Percentiles rank a stretch among this genome's conserved stretches.
Evolutionary conservation across 64 coral and sea anemone genomes (phyloP).

Genomic region (Montipora sp.): DNA sequence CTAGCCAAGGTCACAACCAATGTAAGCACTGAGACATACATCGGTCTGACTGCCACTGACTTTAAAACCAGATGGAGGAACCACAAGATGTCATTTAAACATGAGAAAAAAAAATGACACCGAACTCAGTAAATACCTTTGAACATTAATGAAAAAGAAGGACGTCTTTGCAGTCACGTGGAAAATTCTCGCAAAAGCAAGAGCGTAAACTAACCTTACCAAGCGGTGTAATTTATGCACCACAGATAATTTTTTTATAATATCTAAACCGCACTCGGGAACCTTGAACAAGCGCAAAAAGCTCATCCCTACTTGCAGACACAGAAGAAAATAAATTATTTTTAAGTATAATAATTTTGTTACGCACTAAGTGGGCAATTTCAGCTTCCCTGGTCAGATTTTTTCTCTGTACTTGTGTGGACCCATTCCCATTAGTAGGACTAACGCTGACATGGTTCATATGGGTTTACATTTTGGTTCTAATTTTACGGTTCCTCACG

Average conservation of each 20-base stretch:
- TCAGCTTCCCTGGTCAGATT: no score
- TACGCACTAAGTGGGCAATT: no score
- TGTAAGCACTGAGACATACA: neutral
- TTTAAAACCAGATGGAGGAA: slow-evolving; percentile 9
- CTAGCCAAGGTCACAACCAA: neutral
- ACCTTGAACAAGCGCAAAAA: neutral
- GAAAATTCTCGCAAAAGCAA: neutral
- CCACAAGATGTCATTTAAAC: slow-evolving; percentile 6
- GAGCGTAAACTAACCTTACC: neutral
- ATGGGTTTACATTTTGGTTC: no score
- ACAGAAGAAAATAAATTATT: neutral
- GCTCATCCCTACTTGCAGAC: neutral
- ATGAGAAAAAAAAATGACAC: neutral
- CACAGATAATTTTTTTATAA: neutral
- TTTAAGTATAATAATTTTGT: no score
- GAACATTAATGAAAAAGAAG: neutral
- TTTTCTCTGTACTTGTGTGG: no score
- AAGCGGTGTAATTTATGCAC: neutral
- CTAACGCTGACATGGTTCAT: no score
- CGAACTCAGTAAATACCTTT: neutral
- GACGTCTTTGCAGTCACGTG: neutral
- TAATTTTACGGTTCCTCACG: no score
- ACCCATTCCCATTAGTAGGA: no score
- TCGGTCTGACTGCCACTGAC: neutral
- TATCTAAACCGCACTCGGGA: neutral